These are phyloP conservation scores for Clarias batrachus DNA, from an alignment of 2,113 vertebrate genomes.

Conservation along the genomic window DNA sequence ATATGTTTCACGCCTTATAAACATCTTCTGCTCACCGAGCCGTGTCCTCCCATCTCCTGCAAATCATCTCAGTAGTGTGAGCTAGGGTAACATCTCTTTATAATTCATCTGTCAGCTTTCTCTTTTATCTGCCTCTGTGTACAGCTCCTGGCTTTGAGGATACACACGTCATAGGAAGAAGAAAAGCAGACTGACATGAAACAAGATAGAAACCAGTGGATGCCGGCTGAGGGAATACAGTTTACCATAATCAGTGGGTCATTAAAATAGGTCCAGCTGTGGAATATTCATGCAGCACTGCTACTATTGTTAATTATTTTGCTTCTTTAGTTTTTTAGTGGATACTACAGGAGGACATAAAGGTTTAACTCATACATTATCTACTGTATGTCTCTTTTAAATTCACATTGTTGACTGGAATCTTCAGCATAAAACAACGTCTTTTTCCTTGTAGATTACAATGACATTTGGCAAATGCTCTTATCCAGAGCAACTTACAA, in stretches of 20 bases:
- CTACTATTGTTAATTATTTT: not conserved
- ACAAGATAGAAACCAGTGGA: constrained; percentile 11
- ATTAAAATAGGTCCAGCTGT: not conserved
- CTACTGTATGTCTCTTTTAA: not conserved
- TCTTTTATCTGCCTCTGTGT: constrained; percentile 33
- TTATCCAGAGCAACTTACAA: too few species aligned
- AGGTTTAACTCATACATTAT: not conserved
- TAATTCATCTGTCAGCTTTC: constrained; percentile 41
- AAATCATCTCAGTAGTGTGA: constrained; percentile 10
- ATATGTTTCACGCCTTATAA: not conserved
- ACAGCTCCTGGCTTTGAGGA: constrained; percentile 27
- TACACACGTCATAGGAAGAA: not conserved
- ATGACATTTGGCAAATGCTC: too few species aligned
- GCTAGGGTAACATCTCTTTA: constrained; percentile 30
- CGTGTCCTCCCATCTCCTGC: not conserved
- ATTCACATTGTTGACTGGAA: not conserved
- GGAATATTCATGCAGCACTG: not conserved
- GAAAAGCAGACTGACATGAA: constrained; percentile 20
- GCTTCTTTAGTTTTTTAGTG: not conserved
- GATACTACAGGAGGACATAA: not conserved
- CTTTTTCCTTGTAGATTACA: too few species aligned
- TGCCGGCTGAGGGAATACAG: not conserved
- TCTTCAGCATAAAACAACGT: not conserved
- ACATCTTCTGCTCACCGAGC: constrained; percentile 10
- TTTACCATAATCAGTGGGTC: not conserved